Conservation (phyloP, 2,797 vertebrate species). For the Sorex maritimensis region DNA sequence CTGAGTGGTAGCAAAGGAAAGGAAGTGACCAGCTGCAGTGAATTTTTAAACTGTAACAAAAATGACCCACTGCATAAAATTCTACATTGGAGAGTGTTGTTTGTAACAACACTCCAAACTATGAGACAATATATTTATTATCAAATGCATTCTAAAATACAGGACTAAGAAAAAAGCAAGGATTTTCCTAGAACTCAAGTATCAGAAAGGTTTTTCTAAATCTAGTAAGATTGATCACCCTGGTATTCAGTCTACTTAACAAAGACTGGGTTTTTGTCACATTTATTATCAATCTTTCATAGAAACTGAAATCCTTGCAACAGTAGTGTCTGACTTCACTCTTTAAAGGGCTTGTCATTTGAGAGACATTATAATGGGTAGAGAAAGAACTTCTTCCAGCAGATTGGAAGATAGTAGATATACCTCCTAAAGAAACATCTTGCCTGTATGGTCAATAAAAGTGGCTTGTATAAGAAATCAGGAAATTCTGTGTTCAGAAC, state of each 20-base stretch:
- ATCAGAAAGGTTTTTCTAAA: neutral
- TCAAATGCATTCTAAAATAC: neutral
- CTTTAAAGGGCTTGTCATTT: too few relatives aligned
- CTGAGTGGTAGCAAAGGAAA: neutral
- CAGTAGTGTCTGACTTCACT: too few relatives aligned
- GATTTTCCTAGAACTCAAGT: constrained; percentile 6
- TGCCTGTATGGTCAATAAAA: too few relatives aligned
- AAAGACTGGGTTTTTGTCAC: constrained; percentile 25
- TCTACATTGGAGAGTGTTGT: accelerated
- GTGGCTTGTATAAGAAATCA: too few relatives aligned
- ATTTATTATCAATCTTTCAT: constrained; percentile 33
- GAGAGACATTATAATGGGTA: too few relatives aligned
- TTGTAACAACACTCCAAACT: neutral
- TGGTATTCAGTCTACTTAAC: constrained; percentile 4
- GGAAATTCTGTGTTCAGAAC: too few relatives aligned
- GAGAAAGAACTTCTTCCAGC: too few relatives aligned
- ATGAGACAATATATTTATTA: neutral
- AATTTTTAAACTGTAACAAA: constrained; percentile 39
- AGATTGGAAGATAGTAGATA: too few relatives aligned
- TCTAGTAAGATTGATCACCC: constrained; percentile 30
- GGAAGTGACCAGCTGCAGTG: neutral
- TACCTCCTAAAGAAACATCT: too few relatives aligned
- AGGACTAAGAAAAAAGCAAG: neutral
- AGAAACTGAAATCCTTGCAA: neutral
- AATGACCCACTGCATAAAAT: neutral